Base-by-base conservation (phyloP, 2,888 invertebrate species). In the Drosophila multiciliata region DNA sequence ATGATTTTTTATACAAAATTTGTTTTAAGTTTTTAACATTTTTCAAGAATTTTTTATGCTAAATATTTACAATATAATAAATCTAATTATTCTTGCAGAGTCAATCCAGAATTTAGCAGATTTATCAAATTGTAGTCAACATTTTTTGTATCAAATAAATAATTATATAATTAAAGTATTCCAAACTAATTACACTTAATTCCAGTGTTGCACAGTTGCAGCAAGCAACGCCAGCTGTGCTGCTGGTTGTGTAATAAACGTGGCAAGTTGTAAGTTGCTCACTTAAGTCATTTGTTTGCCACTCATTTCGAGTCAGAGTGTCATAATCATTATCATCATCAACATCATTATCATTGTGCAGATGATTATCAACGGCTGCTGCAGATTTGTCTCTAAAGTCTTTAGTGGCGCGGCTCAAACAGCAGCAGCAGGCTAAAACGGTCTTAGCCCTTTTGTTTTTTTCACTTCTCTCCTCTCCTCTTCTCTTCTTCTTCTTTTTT, bases 201-300 rank as follows among this genome's bases (percentile, higher is more conserved):
- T 23, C 4, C 20, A 8, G 2, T 45, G 20, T 7, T 45, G 12
- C 20, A 20, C 45, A 45, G 12, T 12, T 45, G 45, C 15, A 45
- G 20, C 20, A 12, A 45, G 40, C 42, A 0, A 12, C n/a, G 29
- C 20, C 32, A 69, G 57, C 62, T 45, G 68, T 23, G 26, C 29
- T 20, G 26, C 54, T 35, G 53, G 54, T 29, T 33, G 53, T 23
- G 57, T 59, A 11, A 26, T 36, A 29, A 29, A 29, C 23, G 36
- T 55, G 12, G 12, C 36, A 48, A 32, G 35, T 54, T 50, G 61
- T 50, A 63, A 80, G 82, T 83, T 83, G 67, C 78, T 80, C 76
- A 80, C 82, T 80, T 78, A 82, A 83, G 83, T 82, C 84, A 78
- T 82, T 82, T 78, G 75, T 68, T 78, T 66, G 63, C 58, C 53